phyloP scores from a whole-genome alignment of 2,888 invertebrate genomes.

The Andrena praecox region DNA sequence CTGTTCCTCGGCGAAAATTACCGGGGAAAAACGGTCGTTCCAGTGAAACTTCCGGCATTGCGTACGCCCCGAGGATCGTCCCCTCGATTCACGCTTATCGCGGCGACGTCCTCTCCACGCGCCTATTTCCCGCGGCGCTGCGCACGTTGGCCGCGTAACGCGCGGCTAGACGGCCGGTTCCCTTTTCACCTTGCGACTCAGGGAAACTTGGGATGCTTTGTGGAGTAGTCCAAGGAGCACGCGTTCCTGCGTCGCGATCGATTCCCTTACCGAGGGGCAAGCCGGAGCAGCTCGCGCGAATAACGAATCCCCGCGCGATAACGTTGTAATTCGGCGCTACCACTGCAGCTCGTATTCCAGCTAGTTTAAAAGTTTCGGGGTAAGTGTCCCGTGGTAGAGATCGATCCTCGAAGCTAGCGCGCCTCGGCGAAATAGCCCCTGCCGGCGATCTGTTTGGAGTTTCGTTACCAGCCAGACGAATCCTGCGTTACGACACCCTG shows the following conservation, averaged over 20 bases:
- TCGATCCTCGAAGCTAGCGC: constrained; percentile 20
- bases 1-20: constrained; percentile 1
- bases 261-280: no score
- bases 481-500: not conserved
- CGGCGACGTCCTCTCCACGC: not conserved
- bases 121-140: not conserved
- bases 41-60: not conserved
- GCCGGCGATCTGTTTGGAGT: not conserved
- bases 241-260: no score
- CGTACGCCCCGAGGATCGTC: not conserved
- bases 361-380: constrained; percentile 34
- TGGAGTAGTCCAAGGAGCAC: not conserved
- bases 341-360: constrained; percentile 3
- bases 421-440: not conserved
- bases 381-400: constrained; percentile 20
- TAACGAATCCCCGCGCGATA: constrained; percentile 25
- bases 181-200: not conserved
- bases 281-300: not conserved
- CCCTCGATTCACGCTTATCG: not conserved
- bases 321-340: constrained; percentile 34
- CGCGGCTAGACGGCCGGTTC: not conserved
- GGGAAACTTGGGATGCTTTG: not conserved
- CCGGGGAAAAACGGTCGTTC: not conserved
- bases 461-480: not conserved
- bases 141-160: not conserved